Conservation (phyloP, 2,888 invertebrate species). For the Stenodema calcarata region DNA sequence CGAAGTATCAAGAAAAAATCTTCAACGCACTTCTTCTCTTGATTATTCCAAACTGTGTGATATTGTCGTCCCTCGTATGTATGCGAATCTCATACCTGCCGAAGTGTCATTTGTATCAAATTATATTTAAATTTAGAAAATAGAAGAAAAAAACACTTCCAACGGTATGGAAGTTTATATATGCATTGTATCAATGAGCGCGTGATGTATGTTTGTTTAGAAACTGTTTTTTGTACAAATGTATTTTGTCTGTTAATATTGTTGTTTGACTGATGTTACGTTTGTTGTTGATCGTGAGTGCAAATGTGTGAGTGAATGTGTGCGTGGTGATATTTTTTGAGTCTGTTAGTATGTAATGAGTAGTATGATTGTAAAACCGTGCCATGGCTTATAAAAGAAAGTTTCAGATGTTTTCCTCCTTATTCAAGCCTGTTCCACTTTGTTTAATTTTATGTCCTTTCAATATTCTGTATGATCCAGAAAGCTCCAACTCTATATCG, state of each 20-base stretch:
- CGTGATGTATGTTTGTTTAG: slow-evolving; percentile 55
- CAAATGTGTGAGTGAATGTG: slow-evolving; percentile 54
- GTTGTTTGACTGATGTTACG: slow-evolving; percentile 54
- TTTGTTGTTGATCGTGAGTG: slow-evolving; percentile 51
- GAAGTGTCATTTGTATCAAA: slow-evolving; percentile 57
- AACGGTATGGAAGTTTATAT: slow-evolving; percentile 59
- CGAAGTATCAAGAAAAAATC: slow-evolving; percentile 20
- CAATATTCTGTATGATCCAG: neutral
- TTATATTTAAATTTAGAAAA: slow-evolving; percentile 45
- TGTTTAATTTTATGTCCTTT: neutral
- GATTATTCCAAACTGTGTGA: slow-evolving; percentile 59
- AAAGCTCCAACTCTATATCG: slow-evolving; percentile 8
- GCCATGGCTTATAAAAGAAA: slow-evolving; percentile 44
- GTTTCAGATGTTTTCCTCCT: neutral
- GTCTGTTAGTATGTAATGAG: slow-evolving; percentile 43
- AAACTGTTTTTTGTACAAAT: slow-evolving; percentile 56
- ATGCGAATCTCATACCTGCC: slow-evolving; percentile 59
- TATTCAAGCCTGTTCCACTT: neutral
- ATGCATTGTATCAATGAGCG: slow-evolving; percentile 60
- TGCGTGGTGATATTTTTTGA: slow-evolving; percentile 49
- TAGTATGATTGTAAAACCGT: slow-evolving; percentile 46
- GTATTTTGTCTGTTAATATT: slow-evolving; percentile 55
- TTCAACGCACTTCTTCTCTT: slow-evolving; percentile 50
- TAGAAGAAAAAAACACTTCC: slow-evolving; percentile 57
- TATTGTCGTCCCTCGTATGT: slow-evolving; percentile 59